phyloP scores from a whole-genome alignment of 2,888 invertebrate genomes.

The Leistus spinibarbis region DNA sequence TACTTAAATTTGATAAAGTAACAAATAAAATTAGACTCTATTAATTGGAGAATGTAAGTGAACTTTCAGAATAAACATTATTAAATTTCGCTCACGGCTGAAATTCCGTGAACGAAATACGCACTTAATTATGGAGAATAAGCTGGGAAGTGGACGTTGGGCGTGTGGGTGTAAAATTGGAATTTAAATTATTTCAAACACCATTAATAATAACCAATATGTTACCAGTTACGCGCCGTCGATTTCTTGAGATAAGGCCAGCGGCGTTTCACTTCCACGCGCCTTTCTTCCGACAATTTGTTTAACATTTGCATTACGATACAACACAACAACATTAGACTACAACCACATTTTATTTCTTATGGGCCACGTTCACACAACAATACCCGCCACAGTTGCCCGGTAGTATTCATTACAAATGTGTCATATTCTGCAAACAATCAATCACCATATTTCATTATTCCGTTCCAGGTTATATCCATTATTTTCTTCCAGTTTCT shows the following conservation, averaged over 20 bases:
- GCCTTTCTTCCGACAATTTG: constrained; percentile 31
- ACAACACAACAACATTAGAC: not conserved
- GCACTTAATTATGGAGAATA: constrained; percentile 24
- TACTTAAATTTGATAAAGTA: not conserved
- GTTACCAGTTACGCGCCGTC: constrained; percentile 36
- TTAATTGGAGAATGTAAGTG: not conserved
- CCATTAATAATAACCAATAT: constrained; percentile 38
- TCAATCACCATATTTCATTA: no score
- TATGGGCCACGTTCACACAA: not conserved
- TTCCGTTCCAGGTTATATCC: no score
- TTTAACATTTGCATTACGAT: constrained; percentile 31
- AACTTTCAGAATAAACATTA: not conserved
- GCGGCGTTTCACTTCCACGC: not conserved
- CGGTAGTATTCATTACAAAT: not conserved
- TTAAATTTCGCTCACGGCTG: constrained; percentile 13
- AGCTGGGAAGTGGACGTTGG: not conserved
- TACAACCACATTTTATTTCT: not conserved
- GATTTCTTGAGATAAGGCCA: constrained; percentile 11
- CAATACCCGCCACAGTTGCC: not conserved
- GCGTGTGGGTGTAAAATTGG: constrained; percentile 33
- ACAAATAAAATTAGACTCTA: not conserved
- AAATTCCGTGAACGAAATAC: constrained; percentile 3
- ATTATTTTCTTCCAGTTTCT: not conserved
- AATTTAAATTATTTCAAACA: constrained; percentile 37
- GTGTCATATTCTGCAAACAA: no score